Conservation (phyloP, 2,888 invertebrate genomes). For the Drosophila dives region DNA sequence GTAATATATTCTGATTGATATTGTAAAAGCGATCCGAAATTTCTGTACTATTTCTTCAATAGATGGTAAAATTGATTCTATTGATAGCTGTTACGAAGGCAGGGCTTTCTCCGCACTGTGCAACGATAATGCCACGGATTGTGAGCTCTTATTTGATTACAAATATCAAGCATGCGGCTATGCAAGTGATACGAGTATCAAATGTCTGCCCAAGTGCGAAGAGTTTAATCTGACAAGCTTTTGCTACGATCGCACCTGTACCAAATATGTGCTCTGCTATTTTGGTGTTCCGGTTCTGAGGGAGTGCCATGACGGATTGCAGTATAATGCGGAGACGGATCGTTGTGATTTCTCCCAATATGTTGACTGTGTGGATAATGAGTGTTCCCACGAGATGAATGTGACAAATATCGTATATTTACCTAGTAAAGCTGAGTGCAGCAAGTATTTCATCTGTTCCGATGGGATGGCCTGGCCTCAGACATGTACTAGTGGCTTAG, state of each 20-base stretch:
- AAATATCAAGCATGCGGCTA: slow-evolving; percentile 34
- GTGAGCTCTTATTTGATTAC: slow-evolving; percentile 47
- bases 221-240: slow-evolving; percentile 54
- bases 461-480: slow-evolving; percentile 72
- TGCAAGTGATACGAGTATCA: rapidly evolving
- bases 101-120: rapidly evolving
- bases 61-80: slow-evolving; percentile 1
- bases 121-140: rapidly evolving
- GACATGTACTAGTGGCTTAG: slow-evolving; percentile 71
- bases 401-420: slow-evolving; percentile 70
- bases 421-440: slow-evolving; percentile 71
- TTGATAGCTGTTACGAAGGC: slow-evolving; percentile 43
- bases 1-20: neutral
- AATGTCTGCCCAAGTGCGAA: slow-evolving; percentile 50
- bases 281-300: slow-evolving; percentile 68
- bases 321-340: slow-evolving; percentile 79
- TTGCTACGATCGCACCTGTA: slow-evolving; percentile 80
- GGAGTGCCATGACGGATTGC: slow-evolving; percentile 79
- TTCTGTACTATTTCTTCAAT: neutral
- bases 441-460: slow-evolving; percentile 78
- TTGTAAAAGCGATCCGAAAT: neutral
- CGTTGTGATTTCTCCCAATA: slow-evolving; percentile 81
- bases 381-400: slow-evolving; percentile 66
- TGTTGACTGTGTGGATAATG: slow-evolving; percentile 81
- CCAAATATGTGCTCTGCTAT: slow-evolving; percentile 80